Base-by-base conservation (phyloP, 2,113 vertebrate genomes). In the Lathamus discolor region DNA sequence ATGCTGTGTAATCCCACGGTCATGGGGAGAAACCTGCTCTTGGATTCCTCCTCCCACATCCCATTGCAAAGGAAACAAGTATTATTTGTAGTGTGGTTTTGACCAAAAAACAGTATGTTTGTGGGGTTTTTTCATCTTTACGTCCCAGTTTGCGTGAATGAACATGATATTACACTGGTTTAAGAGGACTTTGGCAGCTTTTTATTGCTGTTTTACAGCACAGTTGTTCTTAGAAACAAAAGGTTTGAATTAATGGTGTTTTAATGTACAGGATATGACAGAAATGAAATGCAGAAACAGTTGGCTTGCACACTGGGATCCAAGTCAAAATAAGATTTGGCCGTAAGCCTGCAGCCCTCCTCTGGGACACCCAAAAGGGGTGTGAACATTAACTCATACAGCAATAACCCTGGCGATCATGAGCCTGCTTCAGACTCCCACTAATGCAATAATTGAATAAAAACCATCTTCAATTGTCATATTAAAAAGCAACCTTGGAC, bases 221-320 rank as follows among this genome's bases (percentile, higher is more conserved):
- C 86, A 92, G 88, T 95, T 88, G 93, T 94, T 96, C 93, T 92
- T 92, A 37, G 76, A 96, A 95, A 96, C 96, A 93, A 96, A 97
- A 96, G 94, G 90, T 96, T 96, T 62, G 80, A 93, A 95, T 87
- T 95, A 93, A 95, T 85, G 95, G 86, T 66, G 85, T 96, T 97
- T 96, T 96, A 96, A 93, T 69, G 94, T 85, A 92, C 92, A 95
- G 96, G 97, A 96, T 94, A 93, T 75, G 91, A 96, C 96, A 96
- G 97, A 96, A 96, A 95, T 92, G 96, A 97, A 95, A 96, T 87
- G 92, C 72, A 82, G 97, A 92, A 97, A 95, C 94, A 92, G 92
- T 93, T 96, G 94, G 97, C 96, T 95, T 81, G 88, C 84, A 46
- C 66, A 28, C 94, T 87, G 86, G 93, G 91, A 96, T 89, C 90